Evolutionary conservation across 2,113 vertebrate species (phyloP).

Genomic region (Notothenia coriiceps): DNA sequence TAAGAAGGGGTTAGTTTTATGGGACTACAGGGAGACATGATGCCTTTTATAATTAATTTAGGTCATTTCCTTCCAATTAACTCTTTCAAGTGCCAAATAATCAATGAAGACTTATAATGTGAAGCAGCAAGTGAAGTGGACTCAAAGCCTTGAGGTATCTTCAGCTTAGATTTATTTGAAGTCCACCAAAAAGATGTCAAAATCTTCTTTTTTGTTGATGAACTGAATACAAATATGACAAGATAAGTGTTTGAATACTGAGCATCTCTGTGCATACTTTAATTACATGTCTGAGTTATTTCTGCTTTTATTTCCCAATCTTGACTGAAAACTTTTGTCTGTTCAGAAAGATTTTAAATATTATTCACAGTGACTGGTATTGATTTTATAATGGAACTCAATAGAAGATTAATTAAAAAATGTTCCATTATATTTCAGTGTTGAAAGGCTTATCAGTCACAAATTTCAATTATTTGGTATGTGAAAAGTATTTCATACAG

Average conservation of each 20-base stretch:
- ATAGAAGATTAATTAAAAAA: background rate
- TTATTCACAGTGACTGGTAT: background rate
- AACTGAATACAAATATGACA: background rate
- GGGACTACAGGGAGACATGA: background rate
- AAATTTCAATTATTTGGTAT: background rate
- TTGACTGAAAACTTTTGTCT: background rate
- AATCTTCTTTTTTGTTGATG: background rate
- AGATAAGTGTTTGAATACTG: background rate
- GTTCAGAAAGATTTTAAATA: background rate
- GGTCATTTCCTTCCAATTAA: constrained; percentile 11
- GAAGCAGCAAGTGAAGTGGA: background rate
- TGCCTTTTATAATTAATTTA: background rate
- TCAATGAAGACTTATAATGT: background rate
- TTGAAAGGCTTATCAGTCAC: background rate
- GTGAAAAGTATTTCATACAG: background rate
- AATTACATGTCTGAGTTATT: background rate
- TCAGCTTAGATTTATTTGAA: background rate
- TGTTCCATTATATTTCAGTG: background rate
- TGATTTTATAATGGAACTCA: background rate
- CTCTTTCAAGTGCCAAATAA: background rate
- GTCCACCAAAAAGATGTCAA: background rate
- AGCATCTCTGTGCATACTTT: constrained; percentile 9
- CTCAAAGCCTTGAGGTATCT: background rate
- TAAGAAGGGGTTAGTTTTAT: constrained; percentile 6
- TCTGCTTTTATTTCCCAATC: background rate